These are phyloP conservation scores for Oxyruncus cristatus DNA, from an alignment of 2,113 vertebrate species.

Conservation along the genomic window DNA sequence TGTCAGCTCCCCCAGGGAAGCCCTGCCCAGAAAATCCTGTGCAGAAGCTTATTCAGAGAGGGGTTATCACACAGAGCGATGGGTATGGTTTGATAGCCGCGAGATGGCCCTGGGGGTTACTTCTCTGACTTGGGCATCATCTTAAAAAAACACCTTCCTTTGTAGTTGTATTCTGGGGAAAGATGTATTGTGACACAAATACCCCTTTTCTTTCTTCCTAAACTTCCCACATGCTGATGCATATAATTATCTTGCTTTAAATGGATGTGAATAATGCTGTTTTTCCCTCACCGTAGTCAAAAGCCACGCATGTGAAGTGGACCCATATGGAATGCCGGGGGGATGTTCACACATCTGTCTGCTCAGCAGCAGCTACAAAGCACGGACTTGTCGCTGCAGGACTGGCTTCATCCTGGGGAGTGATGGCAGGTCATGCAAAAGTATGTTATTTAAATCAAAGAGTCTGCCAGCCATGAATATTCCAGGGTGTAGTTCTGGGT, in stretches of 20 bases:
- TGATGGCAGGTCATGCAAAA: slow-evolving; percentile 95
- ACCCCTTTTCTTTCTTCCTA: neutral
- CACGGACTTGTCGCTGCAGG: slow-evolving; percentile 91
- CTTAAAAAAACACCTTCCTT: neutral
- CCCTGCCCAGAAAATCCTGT: neutral
- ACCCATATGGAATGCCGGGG: slow-evolving; percentile 83
- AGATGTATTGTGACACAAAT: neutral
- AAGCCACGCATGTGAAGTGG: slow-evolving; percentile 89
- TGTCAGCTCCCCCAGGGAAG: neutral
- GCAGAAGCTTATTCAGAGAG: neutral
- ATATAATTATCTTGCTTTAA: neutral
- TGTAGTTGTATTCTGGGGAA: neutral
- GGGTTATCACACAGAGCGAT: fast-evolving
- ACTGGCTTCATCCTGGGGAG: slow-evolving; percentile 87
- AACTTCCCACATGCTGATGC: neutral
- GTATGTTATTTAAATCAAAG: slow-evolving; percentile 78
- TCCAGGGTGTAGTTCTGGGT: neutral
- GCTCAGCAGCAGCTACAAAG: slow-evolving; percentile 92
- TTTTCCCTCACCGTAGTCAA: slow-evolving; percentile 76
- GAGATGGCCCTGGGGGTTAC: neutral
- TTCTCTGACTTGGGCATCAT: neutral
- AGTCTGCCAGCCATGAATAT: neutral
- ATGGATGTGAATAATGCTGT: slow-evolving; percentile 30
- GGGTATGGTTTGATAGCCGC: neutral
- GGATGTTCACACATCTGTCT: slow-evolving; percentile 94